A percentile compares a stretch with the other conserved stretches of the same genome.
These are phyloP conservation scores for Trypoxylus dichotomus DNA, from an alignment of 1,140 invertebrate genomes.

Conservation along the genomic window DNA sequence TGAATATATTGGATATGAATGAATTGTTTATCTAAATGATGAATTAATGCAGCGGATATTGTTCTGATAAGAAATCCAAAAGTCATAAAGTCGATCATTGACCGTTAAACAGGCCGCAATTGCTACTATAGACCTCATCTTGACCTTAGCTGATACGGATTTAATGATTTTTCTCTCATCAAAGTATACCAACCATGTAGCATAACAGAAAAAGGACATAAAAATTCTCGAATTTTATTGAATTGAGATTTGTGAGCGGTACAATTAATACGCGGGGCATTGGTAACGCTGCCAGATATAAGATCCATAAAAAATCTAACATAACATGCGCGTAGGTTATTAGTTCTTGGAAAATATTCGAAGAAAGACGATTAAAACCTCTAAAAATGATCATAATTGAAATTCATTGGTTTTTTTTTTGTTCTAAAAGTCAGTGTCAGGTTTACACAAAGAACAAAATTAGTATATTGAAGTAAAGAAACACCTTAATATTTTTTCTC, in stretches of 20 bases:
- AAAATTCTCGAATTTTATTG: conserved; percentile 4
- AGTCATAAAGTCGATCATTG: conserved; percentile 40
- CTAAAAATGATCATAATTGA: too few relatives aligned
- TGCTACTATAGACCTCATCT: conserved; percentile 33
- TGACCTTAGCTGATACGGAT: conserved; percentile 31
- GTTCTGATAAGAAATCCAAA: conserved; percentile 36
- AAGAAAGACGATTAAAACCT: too few relatives aligned
- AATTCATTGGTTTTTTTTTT: too few relatives aligned
- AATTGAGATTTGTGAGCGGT: not conserved
- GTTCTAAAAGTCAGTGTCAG: too few relatives aligned
- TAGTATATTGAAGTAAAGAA: too few relatives aligned
- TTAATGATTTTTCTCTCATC: conserved; percentile 12
- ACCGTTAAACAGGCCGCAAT: conserved; percentile 35
- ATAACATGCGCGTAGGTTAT: too few relatives aligned
- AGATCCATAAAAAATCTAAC: too few relatives aligned
- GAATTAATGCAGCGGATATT: conserved; percentile 36
- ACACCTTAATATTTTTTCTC: too few relatives aligned
- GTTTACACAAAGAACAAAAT: too few relatives aligned
- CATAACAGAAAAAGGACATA: not conserved
- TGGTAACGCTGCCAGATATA: too few relatives aligned
- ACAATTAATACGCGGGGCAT: not conserved
- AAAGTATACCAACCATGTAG: not conserved
- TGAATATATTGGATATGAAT: conserved; percentile 24
- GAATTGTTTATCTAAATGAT: conserved; percentile 27
- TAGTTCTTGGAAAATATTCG: too few relatives aligned